phyloP scores from a whole-genome alignment of 64 coral and sea anemone species.

The Orbicella faveolata region DNA sequence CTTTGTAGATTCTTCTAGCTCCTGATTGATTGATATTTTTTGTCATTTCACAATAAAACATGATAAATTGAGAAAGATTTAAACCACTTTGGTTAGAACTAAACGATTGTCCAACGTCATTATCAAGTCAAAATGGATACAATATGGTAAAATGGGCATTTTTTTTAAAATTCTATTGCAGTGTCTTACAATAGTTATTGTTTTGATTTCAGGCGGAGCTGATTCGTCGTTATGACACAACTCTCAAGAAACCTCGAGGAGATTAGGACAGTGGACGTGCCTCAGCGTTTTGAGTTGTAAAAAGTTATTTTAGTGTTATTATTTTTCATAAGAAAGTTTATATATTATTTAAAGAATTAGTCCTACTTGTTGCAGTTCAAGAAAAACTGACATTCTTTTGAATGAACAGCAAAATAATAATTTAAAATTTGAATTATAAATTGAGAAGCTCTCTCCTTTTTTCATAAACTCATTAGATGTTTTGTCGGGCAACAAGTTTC shows the following conservation, averaged over 20 bases:
- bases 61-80: no score
- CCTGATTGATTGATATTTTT: no score
- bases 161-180: no score
- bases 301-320: background rate
- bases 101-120: no score
- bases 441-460: background rate
- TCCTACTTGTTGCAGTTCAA: background rate
- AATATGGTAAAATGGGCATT: no score
- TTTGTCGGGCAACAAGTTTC: background rate
- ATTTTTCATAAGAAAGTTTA: conserved; percentile 27
- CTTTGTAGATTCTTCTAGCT: no score
- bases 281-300: conserved; percentile 1
- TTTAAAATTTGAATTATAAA: background rate
- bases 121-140: no score
- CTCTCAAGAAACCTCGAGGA: conserved; percentile 94
- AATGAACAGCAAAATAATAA: background rate
- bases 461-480: background rate
- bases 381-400: background rate
- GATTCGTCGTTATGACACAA: conserved; percentile 96
- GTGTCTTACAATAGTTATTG: no score
- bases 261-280: conserved; percentile 23
- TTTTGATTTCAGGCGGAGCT: conserved; percentile 79
- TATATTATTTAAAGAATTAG: conserved; percentile 11
- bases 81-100: no score
- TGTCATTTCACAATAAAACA: no score